These are phyloP conservation scores for Lepeophtheirus salmonis DNA, from an alignment of 1,140 invertebrate genomes.

Conservation along the genomic window DNA sequence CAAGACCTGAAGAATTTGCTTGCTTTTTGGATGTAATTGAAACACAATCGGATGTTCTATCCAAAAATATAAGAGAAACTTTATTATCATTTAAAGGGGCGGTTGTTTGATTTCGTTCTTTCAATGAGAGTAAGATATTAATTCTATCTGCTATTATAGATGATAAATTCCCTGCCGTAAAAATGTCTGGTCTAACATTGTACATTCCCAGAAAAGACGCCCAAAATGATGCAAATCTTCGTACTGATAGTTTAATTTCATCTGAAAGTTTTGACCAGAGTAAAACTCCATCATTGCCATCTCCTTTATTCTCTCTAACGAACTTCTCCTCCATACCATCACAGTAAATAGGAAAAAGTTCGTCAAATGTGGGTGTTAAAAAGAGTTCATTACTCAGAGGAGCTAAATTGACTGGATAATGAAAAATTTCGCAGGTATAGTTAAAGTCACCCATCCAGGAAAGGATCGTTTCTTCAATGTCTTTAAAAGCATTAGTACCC, in stretches of 20 bases:
- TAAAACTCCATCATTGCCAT: background rate
- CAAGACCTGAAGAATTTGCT: background rate
- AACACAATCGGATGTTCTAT: background rate
- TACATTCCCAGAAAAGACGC: background rate
- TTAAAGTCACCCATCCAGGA: background rate
- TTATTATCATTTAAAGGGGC: background rate
- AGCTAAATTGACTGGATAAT: background rate
- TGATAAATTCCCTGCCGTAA: background rate
- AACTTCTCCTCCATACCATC: too few relatives aligned
- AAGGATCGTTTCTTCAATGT: background rate
- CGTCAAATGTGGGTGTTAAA: background rate
- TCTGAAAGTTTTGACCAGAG: background rate
- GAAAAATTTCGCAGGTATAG: background rate
- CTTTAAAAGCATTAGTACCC: background rate
- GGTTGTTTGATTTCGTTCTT: background rate
- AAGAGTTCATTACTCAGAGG: background rate
- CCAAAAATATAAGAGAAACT: background rate
- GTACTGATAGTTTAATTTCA: background rate
- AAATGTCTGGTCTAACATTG: background rate
- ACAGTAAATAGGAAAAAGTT: background rate
- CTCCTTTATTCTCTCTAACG: background rate
- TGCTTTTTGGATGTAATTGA: background rate
- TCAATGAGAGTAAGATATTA: background rate
- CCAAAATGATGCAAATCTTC: background rate
- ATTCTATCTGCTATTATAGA: background rate